Percentiles rank a stretch among this genome's conserved stretches.
Evolutionary conservation across 1,140 invertebrate species (phyloP).

Genomic region (Neelides sp.): DNA sequence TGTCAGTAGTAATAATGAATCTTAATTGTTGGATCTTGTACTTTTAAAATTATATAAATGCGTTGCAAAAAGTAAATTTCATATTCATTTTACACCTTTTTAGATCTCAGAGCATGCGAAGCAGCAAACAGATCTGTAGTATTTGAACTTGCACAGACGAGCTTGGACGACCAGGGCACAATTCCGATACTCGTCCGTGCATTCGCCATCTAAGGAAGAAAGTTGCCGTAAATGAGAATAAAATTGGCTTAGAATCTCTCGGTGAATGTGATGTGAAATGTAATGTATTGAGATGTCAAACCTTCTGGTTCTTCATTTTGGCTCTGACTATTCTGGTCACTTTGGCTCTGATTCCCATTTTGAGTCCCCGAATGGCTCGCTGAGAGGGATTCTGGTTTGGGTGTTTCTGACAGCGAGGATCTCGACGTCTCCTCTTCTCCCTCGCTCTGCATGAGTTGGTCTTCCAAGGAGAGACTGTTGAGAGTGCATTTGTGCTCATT

Average conservation of each 20-base stretch:
- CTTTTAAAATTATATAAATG: too few relatives aligned
- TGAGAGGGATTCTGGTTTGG: neutral
- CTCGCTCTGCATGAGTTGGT: neutral
- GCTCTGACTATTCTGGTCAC: too few relatives aligned
- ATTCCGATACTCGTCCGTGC: conserved; percentile 56
- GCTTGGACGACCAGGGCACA: conserved; percentile 64
- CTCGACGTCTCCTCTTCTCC: neutral
- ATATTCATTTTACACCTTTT: too few relatives aligned
- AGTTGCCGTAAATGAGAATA: neutral
- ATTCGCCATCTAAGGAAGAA: conserved; percentile 38
- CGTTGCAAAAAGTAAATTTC: too few relatives aligned
- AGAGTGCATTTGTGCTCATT: conserved; percentile 46
- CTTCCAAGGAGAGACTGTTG: conserved; percentile 7
- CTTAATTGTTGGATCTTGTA: too few relatives aligned
- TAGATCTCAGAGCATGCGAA: conserved; percentile 42
- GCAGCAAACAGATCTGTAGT: conserved; percentile 66
- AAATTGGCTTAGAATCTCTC: conserved; percentile 1
- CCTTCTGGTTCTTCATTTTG: conserved; percentile 25
- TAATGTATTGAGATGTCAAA: conserved; percentile 3
- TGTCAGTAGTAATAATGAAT: too few relatives aligned
- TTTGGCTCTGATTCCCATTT: neutral
- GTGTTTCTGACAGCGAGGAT: neutral
- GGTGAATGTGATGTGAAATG: neutral
- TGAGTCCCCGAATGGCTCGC: neutral
- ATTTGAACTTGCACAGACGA: conserved; percentile 62